Evolutionary conservation across 2,888 invertebrate species (phyloP).

Genomic region (Pteria penguin): DNA sequence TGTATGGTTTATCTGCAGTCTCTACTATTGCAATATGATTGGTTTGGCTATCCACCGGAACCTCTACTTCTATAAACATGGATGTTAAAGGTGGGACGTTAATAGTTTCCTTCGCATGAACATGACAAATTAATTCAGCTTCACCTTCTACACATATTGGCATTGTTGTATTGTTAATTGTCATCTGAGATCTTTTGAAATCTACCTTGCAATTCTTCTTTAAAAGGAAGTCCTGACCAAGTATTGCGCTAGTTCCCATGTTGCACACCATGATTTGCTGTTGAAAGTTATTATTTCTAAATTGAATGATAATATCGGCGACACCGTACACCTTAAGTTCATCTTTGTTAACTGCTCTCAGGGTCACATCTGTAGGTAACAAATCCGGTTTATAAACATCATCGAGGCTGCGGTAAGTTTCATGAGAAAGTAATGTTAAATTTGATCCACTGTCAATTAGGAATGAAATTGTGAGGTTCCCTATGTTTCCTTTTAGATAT

Average conservation of each 20-base stretch:
- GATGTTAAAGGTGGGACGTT: neutral
- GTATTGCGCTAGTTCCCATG: neutral
- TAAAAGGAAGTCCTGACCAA: constrained; percentile 4
- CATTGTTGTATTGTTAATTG: neutral
- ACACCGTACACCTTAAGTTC: neutral
- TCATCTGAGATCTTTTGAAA: neutral
- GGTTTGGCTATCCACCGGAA: neutral
- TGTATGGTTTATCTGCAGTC: neutral
- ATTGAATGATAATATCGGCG: neutral
- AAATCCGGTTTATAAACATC: neutral
- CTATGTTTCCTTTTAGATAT: neutral
- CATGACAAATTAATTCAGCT: neutral
- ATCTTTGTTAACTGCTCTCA: neutral
- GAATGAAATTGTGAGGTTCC: neutral
- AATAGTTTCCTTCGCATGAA: neutral
- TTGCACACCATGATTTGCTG: neutral
- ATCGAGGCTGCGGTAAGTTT: neutral
- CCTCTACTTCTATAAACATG: neutral
- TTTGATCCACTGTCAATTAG: constrained; percentile 1
- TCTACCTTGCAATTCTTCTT: neutral
- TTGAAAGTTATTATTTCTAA: neutral
- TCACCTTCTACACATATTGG: neutral
- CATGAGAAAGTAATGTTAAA: neutral
- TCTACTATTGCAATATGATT: neutral
- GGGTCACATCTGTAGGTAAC: neutral